Percentiles rank a stretch among this genome's conserved stretches.
phyloP scores from a whole-genome alignment of 2,888 invertebrate species.

The Bursaphelenchus okinawaensis region DNA sequence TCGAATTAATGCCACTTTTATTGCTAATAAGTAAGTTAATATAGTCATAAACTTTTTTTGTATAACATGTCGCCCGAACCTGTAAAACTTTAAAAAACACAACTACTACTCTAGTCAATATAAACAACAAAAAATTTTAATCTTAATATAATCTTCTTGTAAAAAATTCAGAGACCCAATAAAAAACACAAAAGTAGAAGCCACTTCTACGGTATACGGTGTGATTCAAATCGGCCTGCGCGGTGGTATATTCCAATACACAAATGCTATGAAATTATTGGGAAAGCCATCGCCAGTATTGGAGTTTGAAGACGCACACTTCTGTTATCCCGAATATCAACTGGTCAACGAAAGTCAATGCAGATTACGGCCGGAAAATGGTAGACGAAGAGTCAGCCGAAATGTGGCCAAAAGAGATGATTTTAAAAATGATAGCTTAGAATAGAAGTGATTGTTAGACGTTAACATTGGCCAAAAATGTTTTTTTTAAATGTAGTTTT shows the following conservation, averaged over 20 bases:
- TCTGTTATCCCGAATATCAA: conserved; percentile 50
- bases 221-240: conserved; percentile 55
- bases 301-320: conserved; percentile 52
- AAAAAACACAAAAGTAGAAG: conserved; percentile 52
- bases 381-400: background rate
- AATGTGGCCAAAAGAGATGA: conserved; percentile 1
- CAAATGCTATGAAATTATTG: conserved; percentile 33
- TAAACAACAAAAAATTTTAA: no score
- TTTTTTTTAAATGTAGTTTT: no score
- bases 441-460: background rate
- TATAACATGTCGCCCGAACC: no score
- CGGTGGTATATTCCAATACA: conserved; percentile 57
- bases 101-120: no score
- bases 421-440: background rate
- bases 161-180: conserved; percentile 51
- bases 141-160: conserved; percentile 3
- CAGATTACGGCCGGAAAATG: background rate
- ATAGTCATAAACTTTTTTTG: no score
- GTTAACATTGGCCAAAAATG: no score
- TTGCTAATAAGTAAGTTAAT: conserved; percentile 43
- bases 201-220: conserved; percentile 53
- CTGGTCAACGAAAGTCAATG: conserved; percentile 25
- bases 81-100: no score
- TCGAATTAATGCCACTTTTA: conserved; percentile 54
- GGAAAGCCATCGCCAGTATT: conserved; percentile 48